Evolutionary conservation across 2,888 invertebrate species (phyloP).

Genomic region (Euclidia mi): DNA sequence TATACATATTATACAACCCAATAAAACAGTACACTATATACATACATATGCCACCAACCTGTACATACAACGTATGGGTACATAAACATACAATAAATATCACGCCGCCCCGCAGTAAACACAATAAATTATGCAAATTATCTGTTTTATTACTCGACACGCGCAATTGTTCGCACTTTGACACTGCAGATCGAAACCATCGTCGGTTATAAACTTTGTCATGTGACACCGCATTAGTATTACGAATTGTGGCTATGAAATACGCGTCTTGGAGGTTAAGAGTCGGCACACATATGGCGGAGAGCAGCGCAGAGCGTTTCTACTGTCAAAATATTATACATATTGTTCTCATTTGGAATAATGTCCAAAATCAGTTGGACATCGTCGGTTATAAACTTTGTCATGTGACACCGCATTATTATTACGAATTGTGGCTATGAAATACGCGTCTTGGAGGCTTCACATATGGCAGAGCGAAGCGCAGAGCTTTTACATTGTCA

Average conservation of each 20-base stretch:
- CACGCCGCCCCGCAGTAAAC: slow-evolving; percentile 31
- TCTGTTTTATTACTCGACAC: slow-evolving; percentile 48
- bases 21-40: no score
- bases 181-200: slow-evolving; percentile 24
- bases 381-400: slow-evolving; percentile 38
- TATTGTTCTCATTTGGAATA: no score
- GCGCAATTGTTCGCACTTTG: slow-evolving; percentile 42
- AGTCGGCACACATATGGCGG: no score
- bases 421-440: slow-evolving; percentile 25
- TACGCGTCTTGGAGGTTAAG: no score
- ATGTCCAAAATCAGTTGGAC: no score
- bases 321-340: no score
- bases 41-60: no score
- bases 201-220: slow-evolving; percentile 35
- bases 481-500: no score
- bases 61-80: background rate
- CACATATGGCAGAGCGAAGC: no score
- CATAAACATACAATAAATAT: slow-evolving; percentile 15
- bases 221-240: slow-evolving; percentile 30
- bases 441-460: no score
- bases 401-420: slow-evolving; percentile 32
- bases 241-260: slow-evolving; percentile 22
- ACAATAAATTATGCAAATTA: slow-evolving; percentile 58
- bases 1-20: no score
- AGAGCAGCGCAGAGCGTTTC: no score